Evolutionary conservation across 2,113 vertebrate genomes (phyloP), one percentile per base, ranked within the genome.

Genomic region (Amphiprion ocellaris): DNA sequence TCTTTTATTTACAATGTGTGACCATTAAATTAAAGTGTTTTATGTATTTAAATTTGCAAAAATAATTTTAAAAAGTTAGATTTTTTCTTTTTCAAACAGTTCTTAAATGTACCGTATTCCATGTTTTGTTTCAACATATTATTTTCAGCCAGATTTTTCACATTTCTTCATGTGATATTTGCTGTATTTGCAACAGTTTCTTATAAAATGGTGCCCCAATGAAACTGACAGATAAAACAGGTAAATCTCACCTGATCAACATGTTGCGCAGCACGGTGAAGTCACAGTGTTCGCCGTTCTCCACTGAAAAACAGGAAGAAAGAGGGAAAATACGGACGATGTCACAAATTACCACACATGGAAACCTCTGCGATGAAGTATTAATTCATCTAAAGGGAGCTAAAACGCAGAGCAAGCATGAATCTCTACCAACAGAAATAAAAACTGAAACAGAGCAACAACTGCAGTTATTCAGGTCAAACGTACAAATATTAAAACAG

Each of bases 201-300:
- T 30, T 30, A 26, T 2, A 26, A 26, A 26, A 26, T 0, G 26
- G 26, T 26, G 26, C 26, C 26, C 26, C 26, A 26, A 26, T 26
- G 26, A 26, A 26, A 26, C 26, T 26, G 26, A 26, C 30, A 30
- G 30, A 6, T 30, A 5, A 6, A 30, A 30, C 30, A 5, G 4
- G 4, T 30, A 4, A 30, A 30, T 4, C 30, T 93, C 67, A 95
- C 95, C 95, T 94, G 89, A 96, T 96, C 14, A 96, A 83, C 95
- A 96, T 95, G 92, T 95, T 96, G 55, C 95, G 92, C 23, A 96
- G 86, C 52, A 96, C 94, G 6, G 95, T 95, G 85, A 96, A 96
- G 88, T 96, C 95, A 49, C 95, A 95, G 88, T 96, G 95, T 63
- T 96, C 95, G 2, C 95, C 95, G 15, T 95, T 96, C 85, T 96